Evolutionary conservation across 2,888 invertebrate species (phyloP), one percentile per base, ranked within the genome.

Genomic region (Ectropis crepuscularia): DNA sequence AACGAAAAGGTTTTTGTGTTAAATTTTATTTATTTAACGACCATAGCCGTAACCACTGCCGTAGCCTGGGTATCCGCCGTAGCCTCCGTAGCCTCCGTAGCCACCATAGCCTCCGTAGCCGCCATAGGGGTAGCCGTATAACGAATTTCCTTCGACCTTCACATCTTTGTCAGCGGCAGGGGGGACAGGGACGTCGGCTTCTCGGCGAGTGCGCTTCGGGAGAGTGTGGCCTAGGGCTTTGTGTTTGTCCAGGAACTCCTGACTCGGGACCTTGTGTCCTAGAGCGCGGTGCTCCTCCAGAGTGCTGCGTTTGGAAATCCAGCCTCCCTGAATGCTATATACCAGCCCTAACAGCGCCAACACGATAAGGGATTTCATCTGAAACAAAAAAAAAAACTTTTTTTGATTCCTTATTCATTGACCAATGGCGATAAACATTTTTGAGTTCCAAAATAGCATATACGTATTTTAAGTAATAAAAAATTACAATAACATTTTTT

Each of bases 61-160:
- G 41, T 41, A 41, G 4, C 41, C 11, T n/a, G 53, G 53, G 42
- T 53, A 51, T 10, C 50, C 8, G 1, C 45, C 45, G 45, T 45
- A 45, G 45, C 45, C 4, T 2, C 16, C 16, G 16, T 28, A 28
- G 16, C 16, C 45, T 0, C 47, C 47, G 12, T 16, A 16, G 37
- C 39, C 12, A 12, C 51, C 51, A 39, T 51, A 53, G 6, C 51
- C 51, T 8, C 51, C 51, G n/a, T 53, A 53, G 6, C 48, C 48
- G 0, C 50, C 50, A 6, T 39, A 39, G 5, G 7, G 39, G 39
- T 6, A 43, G 37, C 5, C 11, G 11, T 45, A 16, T 42, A 53
- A 28, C 9, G 53, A 53, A 0, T 36, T 10, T 6, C 43, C 43
- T 11, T 36, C 43, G 10, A 45, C 43, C 11, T 43, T 53, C 36